A percentile compares a stretch with the other conserved stretches of the same genome.
Conservation (phyloP, 2,888 invertebrate genomes). For the Elysia crispata region DNA sequence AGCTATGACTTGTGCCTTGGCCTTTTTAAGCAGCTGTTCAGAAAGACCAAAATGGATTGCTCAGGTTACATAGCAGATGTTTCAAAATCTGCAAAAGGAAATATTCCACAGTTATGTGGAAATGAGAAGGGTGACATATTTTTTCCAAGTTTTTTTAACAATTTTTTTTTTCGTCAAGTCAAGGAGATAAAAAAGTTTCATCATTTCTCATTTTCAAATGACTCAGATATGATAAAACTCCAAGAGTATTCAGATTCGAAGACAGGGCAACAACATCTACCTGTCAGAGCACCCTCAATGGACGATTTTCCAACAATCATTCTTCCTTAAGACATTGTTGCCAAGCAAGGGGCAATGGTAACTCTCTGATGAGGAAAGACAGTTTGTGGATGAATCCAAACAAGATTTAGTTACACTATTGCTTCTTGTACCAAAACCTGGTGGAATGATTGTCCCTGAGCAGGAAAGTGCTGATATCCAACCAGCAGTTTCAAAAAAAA, state of each 20-base stretch:
- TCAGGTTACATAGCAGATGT: conserved; percentile 45
- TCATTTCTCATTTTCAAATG: conserved; percentile 29
- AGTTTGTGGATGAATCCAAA: not conserved
- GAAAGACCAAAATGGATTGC: conserved; percentile 42
- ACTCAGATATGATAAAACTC: not conserved
- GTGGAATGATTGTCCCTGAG: too few species aligned
- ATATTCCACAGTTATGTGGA: conserved; percentile 41
- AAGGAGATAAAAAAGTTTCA: conserved; percentile 44
- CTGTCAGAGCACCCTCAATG: not conserved
- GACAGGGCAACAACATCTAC: not conserved
- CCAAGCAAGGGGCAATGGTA: conserved; percentile 17
- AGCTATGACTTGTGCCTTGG: conserved; percentile 53
- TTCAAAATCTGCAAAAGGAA: not conserved
- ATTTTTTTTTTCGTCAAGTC: conserved; percentile 35
- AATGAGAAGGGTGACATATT: conserved; percentile 37
- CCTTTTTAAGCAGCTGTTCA: conserved; percentile 42
- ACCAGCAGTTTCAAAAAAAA: too few species aligned
- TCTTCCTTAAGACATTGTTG: not conserved
- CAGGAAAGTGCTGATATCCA: too few species aligned
- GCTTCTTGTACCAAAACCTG: not conserved
- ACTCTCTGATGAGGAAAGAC: conserved; percentile 18
- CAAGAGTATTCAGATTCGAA: not conserved
- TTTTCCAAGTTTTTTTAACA: conserved; percentile 38
- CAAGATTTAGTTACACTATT: conserved; percentile 2
- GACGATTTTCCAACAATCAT: not conserved